Percentiles rank a stretch among this genome's conserved stretches.
phyloP scores from a whole-genome alignment of 2,888 invertebrate species.

The Eupeodes latifasciatus region DNA sequence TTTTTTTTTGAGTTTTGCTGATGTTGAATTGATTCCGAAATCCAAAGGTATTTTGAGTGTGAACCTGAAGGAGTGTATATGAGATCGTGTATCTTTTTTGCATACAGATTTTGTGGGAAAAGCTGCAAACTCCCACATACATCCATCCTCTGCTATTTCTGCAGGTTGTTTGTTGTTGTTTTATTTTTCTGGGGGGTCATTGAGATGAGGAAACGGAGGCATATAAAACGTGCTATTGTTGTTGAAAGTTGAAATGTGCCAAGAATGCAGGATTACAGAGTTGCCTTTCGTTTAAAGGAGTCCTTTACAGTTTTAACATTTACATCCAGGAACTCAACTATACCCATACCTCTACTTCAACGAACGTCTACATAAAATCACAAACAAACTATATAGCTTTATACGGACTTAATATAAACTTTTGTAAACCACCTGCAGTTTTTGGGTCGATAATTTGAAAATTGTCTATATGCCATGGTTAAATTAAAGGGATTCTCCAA shows the following conservation, averaged over 20 bases:
- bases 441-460: slow-evolving; percentile 30
- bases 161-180: not conserved
- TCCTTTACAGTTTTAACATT: not conserved
- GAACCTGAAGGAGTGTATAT: not conserved
- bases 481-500: slow-evolving; percentile 15
- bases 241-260: slow-evolving; percentile 27
- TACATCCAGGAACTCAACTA: no score
- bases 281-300: slow-evolving; percentile 3
- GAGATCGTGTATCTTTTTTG: not conserved
- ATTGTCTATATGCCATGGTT: not conserved
- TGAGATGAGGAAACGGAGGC: not conserved
- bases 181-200: not conserved
- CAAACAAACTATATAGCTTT: not conserved
- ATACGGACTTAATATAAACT: not conserved
- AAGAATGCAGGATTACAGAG: slow-evolving; percentile 20
- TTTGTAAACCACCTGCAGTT: not conserved
- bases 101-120: slow-evolving; percentile 18
- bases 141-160: not conserved
- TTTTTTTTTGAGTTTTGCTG: not conserved
- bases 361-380: not conserved
- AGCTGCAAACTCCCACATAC: not conserved
- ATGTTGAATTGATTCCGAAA: not conserved
- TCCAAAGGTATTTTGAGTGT: not conserved
- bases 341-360: not conserved
- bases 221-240: slow-evolving; percentile 11